Evolutionary conservation across 2,888 invertebrate species (phyloP), one percentile per base, ranked within the genome.

Genomic region (Mactromeris polynyma): DNA sequence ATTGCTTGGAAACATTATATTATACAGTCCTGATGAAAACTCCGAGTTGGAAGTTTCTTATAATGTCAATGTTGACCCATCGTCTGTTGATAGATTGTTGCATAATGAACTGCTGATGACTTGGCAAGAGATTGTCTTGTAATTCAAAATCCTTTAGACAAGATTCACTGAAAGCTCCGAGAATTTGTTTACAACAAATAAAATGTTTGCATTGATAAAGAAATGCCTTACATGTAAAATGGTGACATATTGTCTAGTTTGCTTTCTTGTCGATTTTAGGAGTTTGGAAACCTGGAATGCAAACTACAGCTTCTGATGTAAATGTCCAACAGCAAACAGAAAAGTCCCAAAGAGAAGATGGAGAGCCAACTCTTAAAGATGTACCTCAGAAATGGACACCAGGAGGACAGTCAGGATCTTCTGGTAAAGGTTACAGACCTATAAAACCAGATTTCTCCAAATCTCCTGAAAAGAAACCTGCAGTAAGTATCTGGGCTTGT

Each of bases 341-440:
- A 77, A 58, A 81, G 78, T 64, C 86, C 58, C 82, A 77, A 1
- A 33, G 33, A 46, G 83, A 82, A 38, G 80, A 85, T n/a, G 40
- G 17, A 31, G 87, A 89, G 9, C 85, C 85, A 33, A 80, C 93
- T 14, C 87, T 94, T 21, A 94, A 94, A 82, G 92, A 92, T 86
- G 90, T 94, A 58, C 93, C 94, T 11, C 90, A 93, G 14, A 92
- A 94, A 73, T 95, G 95, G 95, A 94, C 93, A 85, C 94, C 95
- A 51, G 94, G 94, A 21, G 91, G 93, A 19, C 92, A 90, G 7
- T 36, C 93, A 21, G 87, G 87, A 9, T 80, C 89, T 14, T 88
- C 86, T 42, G 42, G 33, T 38, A 95, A 94, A 89, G 95, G 94
- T 85, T 95, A 94, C 92, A 94, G 94, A 89, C 95, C 96, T 73